These are phyloP conservation scores for Ectropis crepuscularia DNA, from an alignment of 2,888 invertebrate genomes.

Conservation along the genomic window DNA sequence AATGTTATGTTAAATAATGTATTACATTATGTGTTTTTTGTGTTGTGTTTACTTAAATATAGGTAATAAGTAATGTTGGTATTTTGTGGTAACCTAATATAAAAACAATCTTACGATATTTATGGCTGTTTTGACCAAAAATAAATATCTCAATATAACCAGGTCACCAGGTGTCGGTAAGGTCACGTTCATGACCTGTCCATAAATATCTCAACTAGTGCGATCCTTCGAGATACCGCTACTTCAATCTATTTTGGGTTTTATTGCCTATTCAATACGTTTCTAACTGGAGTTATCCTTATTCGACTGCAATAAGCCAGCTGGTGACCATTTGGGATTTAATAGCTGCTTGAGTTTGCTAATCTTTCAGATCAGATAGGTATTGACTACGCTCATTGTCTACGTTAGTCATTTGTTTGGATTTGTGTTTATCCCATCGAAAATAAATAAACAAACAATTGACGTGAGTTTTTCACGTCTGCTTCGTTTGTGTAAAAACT, in stretches of 20 bases:
- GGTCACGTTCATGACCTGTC: constrained; percentile 13
- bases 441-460: no score
- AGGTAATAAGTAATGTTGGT: no score
- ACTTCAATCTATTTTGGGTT: constrained; percentile 32
- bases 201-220: constrained; percentile 18
- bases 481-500: no score
- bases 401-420: no score
- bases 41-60: no score
- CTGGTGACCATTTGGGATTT: constrained; percentile 27
- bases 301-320: constrained; percentile 23
- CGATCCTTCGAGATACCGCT: constrained; percentile 22
- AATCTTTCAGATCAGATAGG: neutral
- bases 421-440: no score
- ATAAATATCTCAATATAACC: neutral
- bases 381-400: neutral
- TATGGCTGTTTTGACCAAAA: neutral
- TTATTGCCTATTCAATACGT: constrained; percentile 27
- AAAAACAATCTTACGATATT: neutral
- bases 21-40: no score
- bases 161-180: constrained; percentile 4
- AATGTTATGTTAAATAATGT: no score
- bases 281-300: constrained; percentile 15
- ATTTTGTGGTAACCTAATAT: no score
- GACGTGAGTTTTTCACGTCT: no score
- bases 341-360: constrained; percentile 3